A percentile compares a stretch with the other conserved stretches of the same genome.
Evolutionary conservation across 1,140 invertebrate species (phyloP).

Genomic region (Ctenoplectra terminalis): DNA sequence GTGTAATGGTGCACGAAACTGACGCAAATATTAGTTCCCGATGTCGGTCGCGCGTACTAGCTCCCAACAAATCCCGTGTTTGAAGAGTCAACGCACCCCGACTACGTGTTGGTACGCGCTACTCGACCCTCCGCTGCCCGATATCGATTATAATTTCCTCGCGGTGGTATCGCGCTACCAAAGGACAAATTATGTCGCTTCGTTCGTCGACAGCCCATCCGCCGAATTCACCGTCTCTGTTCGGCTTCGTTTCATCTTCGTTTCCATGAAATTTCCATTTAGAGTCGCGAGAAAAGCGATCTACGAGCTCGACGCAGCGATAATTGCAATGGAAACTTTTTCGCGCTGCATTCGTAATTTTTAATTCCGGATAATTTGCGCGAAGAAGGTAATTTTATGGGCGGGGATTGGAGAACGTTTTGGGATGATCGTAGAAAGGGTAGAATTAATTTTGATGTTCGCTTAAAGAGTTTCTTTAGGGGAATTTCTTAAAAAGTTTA

Average conservation of each 20-base stretch:
- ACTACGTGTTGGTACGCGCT: background rate
- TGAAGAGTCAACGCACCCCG: constrained; percentile 31
- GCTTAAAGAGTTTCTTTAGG: too few relatives aligned
- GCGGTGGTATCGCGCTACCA: background rate
- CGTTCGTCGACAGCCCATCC: too few relatives aligned
- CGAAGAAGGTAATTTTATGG: too few relatives aligned
- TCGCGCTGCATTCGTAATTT: background rate
- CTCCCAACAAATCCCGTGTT: constrained; percentile 15
- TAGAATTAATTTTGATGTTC: background rate
- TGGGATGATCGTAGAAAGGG: too few relatives aligned
- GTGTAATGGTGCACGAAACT: background rate
- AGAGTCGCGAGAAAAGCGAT: background rate
- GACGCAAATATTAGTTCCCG: constrained; percentile 12
- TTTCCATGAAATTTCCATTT: background rate
- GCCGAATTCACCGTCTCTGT: background rate
- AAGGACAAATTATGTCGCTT: constrained; percentile 27
- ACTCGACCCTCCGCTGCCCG: background rate
- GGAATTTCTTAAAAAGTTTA: too few relatives aligned
- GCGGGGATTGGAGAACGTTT: background rate
- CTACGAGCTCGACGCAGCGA: background rate
- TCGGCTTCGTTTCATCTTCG: too few relatives aligned
- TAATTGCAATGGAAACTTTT: background rate
- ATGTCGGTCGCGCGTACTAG: too few relatives aligned
- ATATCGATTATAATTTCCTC: constrained; percentile 48
- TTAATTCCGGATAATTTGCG: background rate